Evolutionary conservation across 2,888 invertebrate genomes (phyloP), one percentile per base, ranked within the genome.

Genomic region (Gisinianus flammeolus): DNA sequence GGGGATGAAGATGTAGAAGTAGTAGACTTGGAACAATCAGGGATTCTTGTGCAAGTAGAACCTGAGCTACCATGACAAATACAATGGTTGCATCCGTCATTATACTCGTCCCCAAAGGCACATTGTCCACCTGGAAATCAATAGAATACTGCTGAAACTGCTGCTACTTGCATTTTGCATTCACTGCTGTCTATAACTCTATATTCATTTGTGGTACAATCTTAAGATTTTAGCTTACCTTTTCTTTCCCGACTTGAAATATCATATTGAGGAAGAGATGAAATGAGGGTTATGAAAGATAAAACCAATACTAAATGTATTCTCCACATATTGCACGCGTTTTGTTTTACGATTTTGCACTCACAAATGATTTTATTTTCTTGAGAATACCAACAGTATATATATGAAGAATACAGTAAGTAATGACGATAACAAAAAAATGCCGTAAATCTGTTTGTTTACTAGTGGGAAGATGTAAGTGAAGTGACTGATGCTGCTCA

Each of bases 61-160:
- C 76, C 76, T 16, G 76, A 69, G 12, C 69, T 68, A 12, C 76
- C 76, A 76, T 76, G 76, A 44, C 76, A 76, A 19, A 76, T 69
- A 33, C 76, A 76, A 30, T 69, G 76, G 26, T 76, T 76, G 24
- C 76, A 76, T 6, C 76, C 76, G 33, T 76, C 76, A 69, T 28
- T 68, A 31, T 76, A 76, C 35, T 76, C 76, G 4, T 76, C 68
- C 2, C 76, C 76, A 58, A 76, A 76, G 12, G 76, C 76, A 62
- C 76, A 76, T 24, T 62, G 62, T 3, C 62, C 62, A 22, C 62
- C 62, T 62, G 62, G 8, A 62, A 22, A 10, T 19, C 3, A 24
- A 62, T 56, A 12, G 4, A 19, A 56, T 12, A 56, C 19, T 56
- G 6, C 19, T 56, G n/a, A 19, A 10, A 56, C 6, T 10, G 16